These are phyloP conservation scores for Apodemus agrarius DNA, from an alignment of 2,797 vertebrate species.

Conservation along the genomic window DNA sequence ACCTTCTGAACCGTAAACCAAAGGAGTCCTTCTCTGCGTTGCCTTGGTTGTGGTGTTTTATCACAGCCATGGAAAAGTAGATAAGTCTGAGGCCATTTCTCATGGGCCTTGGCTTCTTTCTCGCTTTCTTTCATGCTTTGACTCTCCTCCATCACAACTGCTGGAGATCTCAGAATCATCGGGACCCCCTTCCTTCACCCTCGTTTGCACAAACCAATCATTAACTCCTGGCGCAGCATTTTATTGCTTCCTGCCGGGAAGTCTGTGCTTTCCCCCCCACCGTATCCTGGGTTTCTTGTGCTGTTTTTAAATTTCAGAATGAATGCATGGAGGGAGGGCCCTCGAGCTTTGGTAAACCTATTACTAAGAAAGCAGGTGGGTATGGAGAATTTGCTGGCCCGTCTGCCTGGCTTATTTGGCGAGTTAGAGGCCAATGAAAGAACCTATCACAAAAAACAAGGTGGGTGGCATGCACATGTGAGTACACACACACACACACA, in stretches of 20 bases:
- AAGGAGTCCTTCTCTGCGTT: neutral
- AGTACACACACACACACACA: neutral
- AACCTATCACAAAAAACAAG: neutral
- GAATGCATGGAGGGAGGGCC: neutral
- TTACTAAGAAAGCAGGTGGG: neutral
- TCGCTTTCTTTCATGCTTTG: neutral
- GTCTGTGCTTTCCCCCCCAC: neutral
- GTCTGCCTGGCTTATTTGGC: neutral
- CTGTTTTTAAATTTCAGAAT: neutral
- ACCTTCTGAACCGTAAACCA: neutral
- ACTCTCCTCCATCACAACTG: neutral
- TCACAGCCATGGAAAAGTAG: neutral
- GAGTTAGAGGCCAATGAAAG: neutral
- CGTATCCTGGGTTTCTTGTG: neutral
- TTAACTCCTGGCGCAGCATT: neutral
- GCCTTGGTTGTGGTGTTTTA: neutral
- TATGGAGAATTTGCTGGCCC: neutral
- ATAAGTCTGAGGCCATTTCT: neutral
- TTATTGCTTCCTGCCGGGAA: neutral
- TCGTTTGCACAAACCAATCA: neutral
- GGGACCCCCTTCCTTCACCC: neutral
- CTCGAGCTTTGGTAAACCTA: neutral
- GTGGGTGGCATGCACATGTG: neutral
- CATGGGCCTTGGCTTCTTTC: neutral
- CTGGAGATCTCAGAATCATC: neutral